Conservation (phyloP, 2,113 vertebrate genomes). For the Cyprinodon brontotheroides region DNA sequence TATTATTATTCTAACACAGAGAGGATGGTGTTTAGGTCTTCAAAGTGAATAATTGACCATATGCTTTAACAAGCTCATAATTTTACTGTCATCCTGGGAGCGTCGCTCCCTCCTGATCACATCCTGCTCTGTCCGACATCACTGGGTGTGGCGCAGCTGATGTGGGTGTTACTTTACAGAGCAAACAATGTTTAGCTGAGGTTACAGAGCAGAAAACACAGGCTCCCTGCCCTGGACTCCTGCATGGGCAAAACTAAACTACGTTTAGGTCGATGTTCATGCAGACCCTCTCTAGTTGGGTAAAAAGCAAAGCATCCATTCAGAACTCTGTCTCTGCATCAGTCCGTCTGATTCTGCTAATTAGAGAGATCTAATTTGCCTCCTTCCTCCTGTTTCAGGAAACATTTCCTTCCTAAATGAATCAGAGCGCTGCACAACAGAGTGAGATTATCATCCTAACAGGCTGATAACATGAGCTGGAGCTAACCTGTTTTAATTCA, state of each 20-base stretch:
- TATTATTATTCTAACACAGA: background rate
- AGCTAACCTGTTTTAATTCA: background rate
- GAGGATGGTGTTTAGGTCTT: too few species aligned
- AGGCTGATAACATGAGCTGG: background rate
- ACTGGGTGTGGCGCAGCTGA: background rate
- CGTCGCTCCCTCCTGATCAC: background rate
- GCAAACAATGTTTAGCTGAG: constrained; percentile 17
- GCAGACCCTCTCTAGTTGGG: background rate
- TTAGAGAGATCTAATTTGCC: background rate
- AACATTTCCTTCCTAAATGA: background rate
- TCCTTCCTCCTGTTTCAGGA: background rate
- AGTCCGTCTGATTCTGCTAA: background rate
- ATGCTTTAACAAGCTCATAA: background rate
- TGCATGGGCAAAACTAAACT: background rate
- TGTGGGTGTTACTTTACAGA: background rate
- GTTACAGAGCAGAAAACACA: constrained; percentile 2
- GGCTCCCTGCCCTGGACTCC: background rate
- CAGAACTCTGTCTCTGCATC: too few species aligned
- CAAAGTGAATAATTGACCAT: too few species aligned
- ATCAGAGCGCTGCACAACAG: background rate
- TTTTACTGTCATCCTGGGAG: background rate
- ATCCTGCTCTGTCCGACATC: background rate
- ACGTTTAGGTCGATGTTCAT: background rate
- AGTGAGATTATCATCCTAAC: background rate
- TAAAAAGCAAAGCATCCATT: too few species aligned